These are phyloP conservation scores for Sebastolobus altivelis DNA, from an alignment of 2,797 vertebrate species.

Conservation along the genomic window DNA sequence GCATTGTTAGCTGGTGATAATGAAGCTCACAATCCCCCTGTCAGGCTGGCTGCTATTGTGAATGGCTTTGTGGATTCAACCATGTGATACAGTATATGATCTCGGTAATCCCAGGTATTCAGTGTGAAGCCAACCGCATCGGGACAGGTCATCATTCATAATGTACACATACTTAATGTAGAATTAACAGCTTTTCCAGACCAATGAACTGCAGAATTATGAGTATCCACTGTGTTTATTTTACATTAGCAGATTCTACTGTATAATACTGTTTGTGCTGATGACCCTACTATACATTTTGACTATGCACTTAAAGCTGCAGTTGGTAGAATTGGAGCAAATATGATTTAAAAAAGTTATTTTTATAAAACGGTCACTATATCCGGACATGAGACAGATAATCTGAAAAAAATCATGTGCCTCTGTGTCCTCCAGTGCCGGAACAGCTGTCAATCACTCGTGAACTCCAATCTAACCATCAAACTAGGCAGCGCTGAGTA, in stretches of 20 bases:
- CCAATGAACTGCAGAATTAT: constrained; percentile 1
- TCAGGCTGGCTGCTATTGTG: constrained; percentile 11
- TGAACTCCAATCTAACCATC: rapidly evolving
- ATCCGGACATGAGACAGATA: too few relatives aligned
- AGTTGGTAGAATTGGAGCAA: too few relatives aligned
- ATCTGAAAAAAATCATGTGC: rapidly evolving
- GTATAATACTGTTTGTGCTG: neutral
- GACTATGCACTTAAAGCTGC: neutral
- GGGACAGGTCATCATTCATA: constrained; percentile 34
- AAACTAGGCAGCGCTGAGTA: too few relatives aligned
- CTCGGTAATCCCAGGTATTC: constrained; percentile 40
- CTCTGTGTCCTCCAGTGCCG: too few relatives aligned
- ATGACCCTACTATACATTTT: neutral
- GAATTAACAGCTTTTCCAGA: constrained; percentile 34
- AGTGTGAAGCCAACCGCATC: constrained; percentile 9
- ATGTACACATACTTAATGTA: constrained; percentile 5
- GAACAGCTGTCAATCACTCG: too few relatives aligned
- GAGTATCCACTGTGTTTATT: constrained; percentile 2
- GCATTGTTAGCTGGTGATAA: constrained; percentile 15
- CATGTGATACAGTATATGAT: constrained; percentile 32
- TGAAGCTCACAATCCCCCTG: constrained; percentile 9
- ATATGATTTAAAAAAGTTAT: too few relatives aligned
- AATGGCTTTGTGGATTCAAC: constrained; percentile 29
- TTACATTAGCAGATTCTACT: neutral
- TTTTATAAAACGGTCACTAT: too few relatives aligned